These are phyloP conservation scores for Arothron firmamentum DNA, from an alignment of 2,113 vertebrate genomes.

Conservation along the genomic window DNA sequence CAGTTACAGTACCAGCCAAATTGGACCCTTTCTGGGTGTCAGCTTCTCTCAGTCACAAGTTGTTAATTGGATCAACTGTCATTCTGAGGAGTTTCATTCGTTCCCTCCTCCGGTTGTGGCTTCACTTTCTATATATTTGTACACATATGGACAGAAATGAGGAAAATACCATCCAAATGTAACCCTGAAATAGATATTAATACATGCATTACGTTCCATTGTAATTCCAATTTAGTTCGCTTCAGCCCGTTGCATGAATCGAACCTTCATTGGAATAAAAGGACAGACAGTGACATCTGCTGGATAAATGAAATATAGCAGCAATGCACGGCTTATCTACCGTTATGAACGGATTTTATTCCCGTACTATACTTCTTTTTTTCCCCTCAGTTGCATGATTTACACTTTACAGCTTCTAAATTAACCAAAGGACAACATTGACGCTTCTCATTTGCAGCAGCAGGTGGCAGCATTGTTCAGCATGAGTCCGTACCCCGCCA, in stretches of 20 bases:
- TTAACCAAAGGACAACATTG: background rate
- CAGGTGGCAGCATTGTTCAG: conserved; percentile 62
- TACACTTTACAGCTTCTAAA: background rate
- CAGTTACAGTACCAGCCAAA: no score
- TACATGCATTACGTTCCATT: no score
- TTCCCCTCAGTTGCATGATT: conserved; percentile 3
- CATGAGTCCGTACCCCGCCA: background rate
- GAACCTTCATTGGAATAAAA: background rate
- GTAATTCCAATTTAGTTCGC: no score
- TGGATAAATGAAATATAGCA: conserved; percentile 19
- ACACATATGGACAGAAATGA: background rate
- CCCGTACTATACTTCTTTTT: background rate
- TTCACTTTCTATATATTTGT: no score
- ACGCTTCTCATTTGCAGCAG: conserved; percentile 14
- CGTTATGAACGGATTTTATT: no score
- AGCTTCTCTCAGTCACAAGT: no score
- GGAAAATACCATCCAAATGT: background rate
- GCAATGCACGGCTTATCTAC: no score
- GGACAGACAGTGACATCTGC: conserved; percentile 43
- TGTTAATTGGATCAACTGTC: no score
- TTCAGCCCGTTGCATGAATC: no score
- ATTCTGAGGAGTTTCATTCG: no score
- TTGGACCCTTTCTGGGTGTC: no score
- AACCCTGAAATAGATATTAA: background rate
- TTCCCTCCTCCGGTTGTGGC: no score